Percentiles rank a stretch among this genome's conserved stretches.
These are phyloP conservation scores for Herminia tarsipennalis DNA, from an alignment of 2,888 invertebrate genomes.

Conservation along the genomic window DNA sequence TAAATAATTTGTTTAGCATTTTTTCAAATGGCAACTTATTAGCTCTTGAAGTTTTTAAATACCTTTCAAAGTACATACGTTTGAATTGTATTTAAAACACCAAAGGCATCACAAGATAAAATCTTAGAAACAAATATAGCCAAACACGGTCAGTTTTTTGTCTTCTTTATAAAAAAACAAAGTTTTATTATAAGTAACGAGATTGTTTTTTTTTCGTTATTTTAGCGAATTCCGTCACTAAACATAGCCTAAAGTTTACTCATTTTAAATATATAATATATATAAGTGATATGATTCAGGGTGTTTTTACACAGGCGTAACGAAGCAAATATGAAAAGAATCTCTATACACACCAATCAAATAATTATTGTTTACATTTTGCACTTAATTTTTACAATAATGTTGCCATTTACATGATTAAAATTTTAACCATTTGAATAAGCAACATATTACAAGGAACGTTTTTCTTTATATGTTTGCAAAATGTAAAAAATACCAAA, in stretches of 20 bases:
- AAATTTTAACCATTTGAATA: no score
- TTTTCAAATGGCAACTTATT: no score
- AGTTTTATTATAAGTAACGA: slow-evolving; percentile 51
- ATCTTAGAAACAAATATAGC: slow-evolving; percentile 6
- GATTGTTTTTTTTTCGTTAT: slow-evolving; percentile 52
- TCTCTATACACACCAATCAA: slow-evolving; percentile 40
- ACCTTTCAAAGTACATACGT: no score
- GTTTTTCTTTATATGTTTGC: slow-evolving; percentile 10
- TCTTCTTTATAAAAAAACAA: slow-evolving; percentile 6
- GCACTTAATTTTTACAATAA: slow-evolving; percentile 1
- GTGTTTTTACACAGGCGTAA: slow-evolving; percentile 67
- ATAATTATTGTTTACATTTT: slow-evolving; percentile 8
- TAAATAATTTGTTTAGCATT: not conserved
- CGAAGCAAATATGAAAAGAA: slow-evolving; percentile 50
- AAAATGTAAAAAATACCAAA: slow-evolving; percentile 11
- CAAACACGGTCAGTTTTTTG: slow-evolving; percentile 30
- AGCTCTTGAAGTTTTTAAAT: no score
- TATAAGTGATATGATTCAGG: slow-evolving; percentile 81
- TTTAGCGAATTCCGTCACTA: slow-evolving; percentile 63
- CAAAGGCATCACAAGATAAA: no score
- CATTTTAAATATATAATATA: slow-evolving; percentile 55
- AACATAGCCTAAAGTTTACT: slow-evolving; percentile 66
- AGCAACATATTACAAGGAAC: not conserved
- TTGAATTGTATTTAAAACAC: no score
- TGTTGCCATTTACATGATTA: no score